Evolutionary conservation across 2,888 invertebrate genomes (phyloP).

Genomic region (Rhagonycha lutea): DNA sequence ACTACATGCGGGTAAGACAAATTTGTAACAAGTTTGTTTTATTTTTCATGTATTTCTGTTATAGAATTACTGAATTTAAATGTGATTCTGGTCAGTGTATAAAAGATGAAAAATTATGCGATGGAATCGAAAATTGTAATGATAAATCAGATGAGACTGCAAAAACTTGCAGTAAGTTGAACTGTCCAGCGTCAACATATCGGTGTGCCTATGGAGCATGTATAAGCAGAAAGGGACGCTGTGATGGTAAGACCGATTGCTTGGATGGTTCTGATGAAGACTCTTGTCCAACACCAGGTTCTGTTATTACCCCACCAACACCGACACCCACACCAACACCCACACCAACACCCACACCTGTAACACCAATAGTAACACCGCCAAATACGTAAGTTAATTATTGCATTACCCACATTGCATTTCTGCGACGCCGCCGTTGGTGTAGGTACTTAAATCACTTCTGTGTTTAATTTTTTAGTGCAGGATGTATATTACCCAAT

Average conservation of each 20-base stretch:
- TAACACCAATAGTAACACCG: neutral
- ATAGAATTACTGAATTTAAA: slow-evolving; percentile 5
- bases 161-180: slow-evolving; percentile 7
- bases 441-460: no score
- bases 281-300: slow-evolving; percentile 1
- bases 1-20: slow-evolving; percentile 30
- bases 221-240: slow-evolving; percentile 55
- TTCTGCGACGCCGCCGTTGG: no score
- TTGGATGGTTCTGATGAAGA: slow-evolving; percentile 59
- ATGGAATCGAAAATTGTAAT: slow-evolving; percentile 53
- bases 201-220: slow-evolving; percentile 47
- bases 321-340: neutral
- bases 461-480: neutral
- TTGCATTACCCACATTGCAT: no score
- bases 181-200: slow-evolving; percentile 39
- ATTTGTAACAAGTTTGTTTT: neutral
- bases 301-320: neutral
- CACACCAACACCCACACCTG: neutral
- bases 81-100: slow-evolving; percentile 53
- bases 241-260: slow-evolving; percentile 58
- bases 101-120: slow-evolving; percentile 49
- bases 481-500: slow-evolving; percentile 34
- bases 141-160: slow-evolving; percentile 56
- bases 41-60: neutral
- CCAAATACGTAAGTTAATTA: neutral